Evolutionary conservation across 2,797 vertebrate genomes (phyloP).

Genomic region (Sebastes hopkinsi): DNA sequence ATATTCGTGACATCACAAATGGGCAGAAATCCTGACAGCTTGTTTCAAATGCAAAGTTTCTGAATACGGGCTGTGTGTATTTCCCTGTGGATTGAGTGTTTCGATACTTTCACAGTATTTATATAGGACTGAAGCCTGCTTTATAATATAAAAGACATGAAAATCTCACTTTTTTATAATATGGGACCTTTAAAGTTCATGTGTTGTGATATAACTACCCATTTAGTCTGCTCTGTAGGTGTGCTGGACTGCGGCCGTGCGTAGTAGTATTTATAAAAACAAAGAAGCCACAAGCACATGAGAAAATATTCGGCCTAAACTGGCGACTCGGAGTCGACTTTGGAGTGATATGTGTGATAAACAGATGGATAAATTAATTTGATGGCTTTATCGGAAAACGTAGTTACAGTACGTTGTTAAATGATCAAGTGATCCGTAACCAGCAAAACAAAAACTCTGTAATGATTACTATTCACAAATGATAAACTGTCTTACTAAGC

Average conservation of each 20-base stretch:
- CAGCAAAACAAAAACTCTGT: neutral
- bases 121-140: no score
- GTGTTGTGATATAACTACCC: neutral
- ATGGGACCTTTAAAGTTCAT: neutral
- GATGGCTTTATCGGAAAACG: neutral
- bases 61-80: no score
- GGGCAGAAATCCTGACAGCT: no score
- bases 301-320: neutral
- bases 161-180: no score
- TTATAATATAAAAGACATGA: no score
- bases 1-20: no score
- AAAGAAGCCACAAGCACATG: neutral
- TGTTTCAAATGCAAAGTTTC: no score
- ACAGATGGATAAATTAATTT: neutral
- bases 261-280: neutral
- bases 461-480: neutral
- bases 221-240: neutral
- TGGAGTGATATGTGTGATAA: neutral
- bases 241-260: neutral
- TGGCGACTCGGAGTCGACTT: neutral
- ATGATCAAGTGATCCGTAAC: neutral
- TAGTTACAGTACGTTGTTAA: neutral
- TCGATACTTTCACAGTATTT: no score
- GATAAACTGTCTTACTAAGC: neutral
- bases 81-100: no score